Conservation (phyloP, 2,888 invertebrate species). For the Petrolisthes manimaculis region DNA sequence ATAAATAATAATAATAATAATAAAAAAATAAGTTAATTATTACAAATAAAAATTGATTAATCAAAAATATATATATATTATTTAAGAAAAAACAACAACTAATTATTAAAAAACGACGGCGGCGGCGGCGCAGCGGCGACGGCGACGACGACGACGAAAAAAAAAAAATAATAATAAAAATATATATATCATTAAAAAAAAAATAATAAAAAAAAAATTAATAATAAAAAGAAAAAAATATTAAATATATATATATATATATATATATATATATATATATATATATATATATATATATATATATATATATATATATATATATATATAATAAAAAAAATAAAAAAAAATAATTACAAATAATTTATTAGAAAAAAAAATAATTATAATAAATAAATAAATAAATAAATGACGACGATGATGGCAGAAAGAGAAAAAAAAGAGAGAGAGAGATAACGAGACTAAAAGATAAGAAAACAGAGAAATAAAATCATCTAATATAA, state of each 20-base stretch:
- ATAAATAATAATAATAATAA: slow-evolving; percentile 8
- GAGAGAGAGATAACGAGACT: too few species aligned
- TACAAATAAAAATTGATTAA: background rate
- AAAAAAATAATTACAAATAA: background rate
- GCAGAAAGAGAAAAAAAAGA: slow-evolving; percentile 1
- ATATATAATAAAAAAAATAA: background rate
- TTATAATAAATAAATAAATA: background rate
- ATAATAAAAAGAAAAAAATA: background rate
- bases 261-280: slow-evolving; percentile 7
- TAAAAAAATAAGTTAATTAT: background rate
- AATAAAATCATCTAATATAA: background rate
- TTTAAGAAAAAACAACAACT: background rate
- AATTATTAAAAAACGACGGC: background rate
- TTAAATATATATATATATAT: background rate
- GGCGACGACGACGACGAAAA: background rate
- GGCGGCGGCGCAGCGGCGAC: too few species aligned
- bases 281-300: background rate
- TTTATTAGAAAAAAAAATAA: background rate
- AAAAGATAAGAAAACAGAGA: background rate
- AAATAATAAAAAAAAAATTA: background rate
- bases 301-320: slow-evolving; percentile 7
- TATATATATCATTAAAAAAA: background rate
- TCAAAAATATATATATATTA: background rate
- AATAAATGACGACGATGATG: background rate
- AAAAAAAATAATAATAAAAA: background rate